These are phyloP conservation scores for Bedellia somnulentella DNA, from an alignment of 2,888 invertebrate genomes.

Conservation along the genomic window DNA sequence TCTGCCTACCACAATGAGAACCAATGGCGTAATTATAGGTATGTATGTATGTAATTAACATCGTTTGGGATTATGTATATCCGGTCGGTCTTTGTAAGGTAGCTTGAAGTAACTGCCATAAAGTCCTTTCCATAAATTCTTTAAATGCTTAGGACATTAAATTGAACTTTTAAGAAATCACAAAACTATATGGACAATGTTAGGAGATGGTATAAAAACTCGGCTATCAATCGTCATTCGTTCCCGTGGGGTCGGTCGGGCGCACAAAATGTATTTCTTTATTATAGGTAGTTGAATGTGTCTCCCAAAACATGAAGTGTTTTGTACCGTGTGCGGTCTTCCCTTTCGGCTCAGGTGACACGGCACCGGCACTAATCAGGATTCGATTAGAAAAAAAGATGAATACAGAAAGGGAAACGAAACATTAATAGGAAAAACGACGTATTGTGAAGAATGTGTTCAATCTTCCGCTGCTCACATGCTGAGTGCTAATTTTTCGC, in stretches of 20 bases:
- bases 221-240: no score
- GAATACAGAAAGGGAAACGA: constrained; percentile 31
- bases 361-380: constrained; percentile 46
- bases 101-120: no score
- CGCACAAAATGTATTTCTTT: constrained; percentile 35
- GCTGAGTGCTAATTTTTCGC: constrained; percentile 45
- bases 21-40: no score
- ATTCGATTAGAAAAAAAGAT: constrained; percentile 22
- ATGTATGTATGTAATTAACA: no score
- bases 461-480: constrained; percentile 24
- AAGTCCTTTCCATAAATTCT: no score
- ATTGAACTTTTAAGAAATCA: no score
- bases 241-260: constrained; percentile 35
- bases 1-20: no score
- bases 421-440: constrained; percentile 23
- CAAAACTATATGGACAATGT: no score
- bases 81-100: no score
- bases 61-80: no score
- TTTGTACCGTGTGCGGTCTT: constrained; percentile 43
- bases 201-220: no score
- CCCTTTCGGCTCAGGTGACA: constrained; percentile 49
- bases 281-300: constrained; percentile 38
- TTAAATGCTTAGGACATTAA: no score
- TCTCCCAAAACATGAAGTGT: constrained; percentile 41
- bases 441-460: constrained; percentile 18